Evolutionary conservation across 2,888 invertebrate genomes (phyloP), one percentile per base, ranked within the genome.

Genomic region (Himalopsyche kuldschensis): DNA sequence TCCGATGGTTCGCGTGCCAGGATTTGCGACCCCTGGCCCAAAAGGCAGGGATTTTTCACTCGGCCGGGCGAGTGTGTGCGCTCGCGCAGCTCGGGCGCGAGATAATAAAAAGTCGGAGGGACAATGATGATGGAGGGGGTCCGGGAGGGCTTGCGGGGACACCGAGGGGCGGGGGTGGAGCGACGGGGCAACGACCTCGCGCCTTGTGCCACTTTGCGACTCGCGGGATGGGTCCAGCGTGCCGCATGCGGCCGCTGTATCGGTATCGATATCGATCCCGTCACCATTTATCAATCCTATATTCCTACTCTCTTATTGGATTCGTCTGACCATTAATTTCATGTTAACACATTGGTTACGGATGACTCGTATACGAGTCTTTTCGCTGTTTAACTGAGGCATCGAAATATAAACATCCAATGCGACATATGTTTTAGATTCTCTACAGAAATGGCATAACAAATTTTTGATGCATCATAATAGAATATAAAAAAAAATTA

Each of bases 131-230:
- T 78, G 20, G 11, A 35, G 20, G 78, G 32, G 35, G 78, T 35
- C 17, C 69, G 55, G 20, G 27, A 41, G 79, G 55, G 79, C 27
- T 15, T 41, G 80, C 63, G 69, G 63, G 41, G 48, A 48, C 63
- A 17, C 31, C 31, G 35, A 31, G 78, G 48, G 20, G 76, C 30
- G 77, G 76, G 46, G 32, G 82, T 35, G 47, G 77, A 55, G 20
- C 41, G 41, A 20, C 77, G 46, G 82, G 78, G 27, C 82, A 79
- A 82, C 75, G 82, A 82, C 48, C 82, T 76, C 79, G 78, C 24
- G 27, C 46, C 79, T 69, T 79, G 82, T 82, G 82, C 82, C 79
- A 82, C 82, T 82, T 81, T 55, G 24, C 55, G 55, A n/a, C 55
- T 24, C 0, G 55, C n/a, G 55, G n/a, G 55, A 55, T 55, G 55